A percentile compares a stretch with the other conserved stretches of the same genome.
Conservation (phyloP, 30 jellyfish, hydroid and myxozoan genomes). For the Pelagia noctiluca region DNA sequence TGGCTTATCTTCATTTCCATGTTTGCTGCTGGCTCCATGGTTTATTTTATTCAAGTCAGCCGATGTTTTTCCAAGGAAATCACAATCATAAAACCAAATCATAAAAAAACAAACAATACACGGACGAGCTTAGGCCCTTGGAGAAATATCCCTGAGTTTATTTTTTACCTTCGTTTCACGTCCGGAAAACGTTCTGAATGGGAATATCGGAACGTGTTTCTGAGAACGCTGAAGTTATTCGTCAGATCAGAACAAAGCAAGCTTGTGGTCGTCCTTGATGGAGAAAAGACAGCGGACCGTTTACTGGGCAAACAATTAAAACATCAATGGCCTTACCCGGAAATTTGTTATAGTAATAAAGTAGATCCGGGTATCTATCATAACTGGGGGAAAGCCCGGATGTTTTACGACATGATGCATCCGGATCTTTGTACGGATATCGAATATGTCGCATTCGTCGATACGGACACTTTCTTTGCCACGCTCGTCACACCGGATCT, state of each 20-base stretch:
- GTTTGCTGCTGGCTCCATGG: no score
- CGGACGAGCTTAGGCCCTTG: no score
- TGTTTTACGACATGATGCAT: conserved; percentile 63
- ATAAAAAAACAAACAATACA: no score
- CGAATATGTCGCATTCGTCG: no score
- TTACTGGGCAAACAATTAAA: conserved; percentile 16
- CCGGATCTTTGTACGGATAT: no score
- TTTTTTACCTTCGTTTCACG: conserved; percentile 16
- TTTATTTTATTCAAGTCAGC: no score
- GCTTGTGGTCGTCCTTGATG: conserved; percentile 36
- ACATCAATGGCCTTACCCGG: conserved; percentile 49
- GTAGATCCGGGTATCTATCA: conserved; percentile 16
- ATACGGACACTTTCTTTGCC: conserved; percentile 35
- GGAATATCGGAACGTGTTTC: conserved; percentile 13
- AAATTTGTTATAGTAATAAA: conserved; percentile 27
- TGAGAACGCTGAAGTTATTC: conserved; percentile 26
- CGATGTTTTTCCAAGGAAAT: no score
- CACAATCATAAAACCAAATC: no score
- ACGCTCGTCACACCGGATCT: conserved; percentile 53
- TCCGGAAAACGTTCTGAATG: conserved; percentile 12
- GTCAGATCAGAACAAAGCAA: conserved; percentile 24
- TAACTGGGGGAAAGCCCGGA: conserved; percentile 43
- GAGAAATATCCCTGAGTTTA: conserved; percentile 16
- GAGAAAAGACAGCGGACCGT: conserved; percentile 22
- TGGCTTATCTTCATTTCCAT: no score